A percentile compares a stretch with the other conserved stretches of the same genome.
Conservation (phyloP, 2,888 invertebrate species). For the Leucozona laternaria region DNA sequence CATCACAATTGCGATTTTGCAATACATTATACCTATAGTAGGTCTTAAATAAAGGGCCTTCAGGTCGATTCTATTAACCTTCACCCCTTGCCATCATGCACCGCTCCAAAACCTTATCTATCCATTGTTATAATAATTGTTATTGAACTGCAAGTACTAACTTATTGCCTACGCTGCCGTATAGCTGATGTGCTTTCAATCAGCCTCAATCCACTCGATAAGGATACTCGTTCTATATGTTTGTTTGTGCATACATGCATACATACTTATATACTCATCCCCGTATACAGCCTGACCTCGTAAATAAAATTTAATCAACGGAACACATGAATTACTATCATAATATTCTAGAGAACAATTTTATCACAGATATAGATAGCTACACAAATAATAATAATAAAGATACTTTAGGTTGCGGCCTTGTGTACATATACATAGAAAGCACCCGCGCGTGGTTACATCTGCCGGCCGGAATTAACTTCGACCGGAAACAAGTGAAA, state of each 20-base stretch:
- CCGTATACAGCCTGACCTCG: conserved; percentile 19
- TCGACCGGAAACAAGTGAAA: conserved; percentile 41
- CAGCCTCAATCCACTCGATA: conserved; percentile 24
- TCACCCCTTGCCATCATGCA: background rate
- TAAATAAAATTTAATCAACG: conserved; percentile 71
- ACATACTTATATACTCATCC: background rate
- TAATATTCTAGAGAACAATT: conserved; percentile 30
- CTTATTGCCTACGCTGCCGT: conserved; percentile 8
- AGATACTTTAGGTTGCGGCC: conserved; percentile 17
- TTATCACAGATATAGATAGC: conserved; percentile 9
- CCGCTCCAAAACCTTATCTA: background rate
- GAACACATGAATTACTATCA: conserved; percentile 41
- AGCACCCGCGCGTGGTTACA: conserved; percentile 41
- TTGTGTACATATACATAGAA: conserved; percentile 16
- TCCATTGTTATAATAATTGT: conserved; percentile 43
- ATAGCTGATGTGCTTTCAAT: conserved; percentile 29
- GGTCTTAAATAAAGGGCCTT: conserved; percentile 16
- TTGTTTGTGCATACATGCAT: background rate
- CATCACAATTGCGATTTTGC: conserved; percentile 50
- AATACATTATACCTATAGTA: too few species aligned
- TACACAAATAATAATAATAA: conserved; percentile 3
- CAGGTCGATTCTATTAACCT: conserved; percentile 9
- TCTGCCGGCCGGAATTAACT: conserved; percentile 49
- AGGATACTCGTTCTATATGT: background rate
- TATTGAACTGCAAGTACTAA: conserved; percentile 56